Conservation (phyloP, 2,797 vertebrate genomes). For the Falco cherrug region DNA sequence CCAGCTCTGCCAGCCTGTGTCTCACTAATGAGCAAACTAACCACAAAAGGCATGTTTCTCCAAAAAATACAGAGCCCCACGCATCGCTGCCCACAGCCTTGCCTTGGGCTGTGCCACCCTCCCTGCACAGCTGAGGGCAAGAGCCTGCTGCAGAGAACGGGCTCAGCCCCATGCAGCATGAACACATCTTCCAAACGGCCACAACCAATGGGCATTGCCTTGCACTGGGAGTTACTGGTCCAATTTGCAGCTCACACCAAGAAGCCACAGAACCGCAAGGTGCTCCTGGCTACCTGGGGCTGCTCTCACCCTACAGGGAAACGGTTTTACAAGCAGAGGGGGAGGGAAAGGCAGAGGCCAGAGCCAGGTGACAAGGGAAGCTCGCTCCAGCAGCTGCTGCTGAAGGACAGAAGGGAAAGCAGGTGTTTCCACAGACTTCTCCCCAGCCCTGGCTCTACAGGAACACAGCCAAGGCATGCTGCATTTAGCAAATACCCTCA, state of each 20-base stretch:
- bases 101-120: accelerated
- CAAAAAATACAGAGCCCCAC: too few relatives aligned
- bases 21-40: neutral
- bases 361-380: neutral
- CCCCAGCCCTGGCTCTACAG: neutral
- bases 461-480: neutral
- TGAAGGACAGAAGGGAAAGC: neutral
- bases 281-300: neutral
- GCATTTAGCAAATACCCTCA: neutral
- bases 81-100: neutral
- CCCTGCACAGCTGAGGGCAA: accelerated
- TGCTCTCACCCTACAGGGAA: neutral
- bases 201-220: accelerated
- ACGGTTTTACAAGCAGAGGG: accelerated
- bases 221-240: accelerated
- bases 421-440: neutral
- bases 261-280: too few relatives aligned
- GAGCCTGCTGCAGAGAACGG: accelerated
- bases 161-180: accelerated
- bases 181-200: accelerated
- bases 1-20: neutral
- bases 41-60: neutral
- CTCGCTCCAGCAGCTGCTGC: neutral
- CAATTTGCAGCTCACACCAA: neutral
- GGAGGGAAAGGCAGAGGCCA: neutral